These are phyloP conservation scores for Bagarius yarrelli DNA, from an alignment of 2,113 vertebrate species.

Conservation along the genomic window DNA sequence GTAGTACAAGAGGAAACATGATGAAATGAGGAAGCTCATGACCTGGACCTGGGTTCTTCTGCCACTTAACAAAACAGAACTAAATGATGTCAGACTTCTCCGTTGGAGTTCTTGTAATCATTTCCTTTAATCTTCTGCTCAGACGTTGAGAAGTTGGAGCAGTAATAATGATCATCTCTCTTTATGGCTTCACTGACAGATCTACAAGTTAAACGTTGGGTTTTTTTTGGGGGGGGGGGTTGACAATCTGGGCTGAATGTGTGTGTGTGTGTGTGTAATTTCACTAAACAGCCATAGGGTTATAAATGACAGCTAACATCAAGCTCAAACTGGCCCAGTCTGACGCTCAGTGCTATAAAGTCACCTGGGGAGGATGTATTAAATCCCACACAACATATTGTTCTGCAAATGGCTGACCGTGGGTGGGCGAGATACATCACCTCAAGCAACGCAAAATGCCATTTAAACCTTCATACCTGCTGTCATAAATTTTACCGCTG, in stretches of 20 bases:
- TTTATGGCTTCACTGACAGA: neutral
- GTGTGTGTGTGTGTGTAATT: neutral
- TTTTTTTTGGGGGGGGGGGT: no score
- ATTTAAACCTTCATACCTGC: constrained; percentile 18
- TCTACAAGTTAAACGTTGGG: neutral
- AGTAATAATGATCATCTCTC: constrained; percentile 21
- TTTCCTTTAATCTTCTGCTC: constrained; percentile 4
- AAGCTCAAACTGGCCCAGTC: neutral
- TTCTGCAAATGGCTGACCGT: neutral
- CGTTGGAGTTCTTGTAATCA: constrained; percentile 33
- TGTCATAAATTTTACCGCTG: neutral
- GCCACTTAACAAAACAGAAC: constrained; percentile 46
- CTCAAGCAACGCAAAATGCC: constrained; percentile 13
- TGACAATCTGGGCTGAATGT: neutral
- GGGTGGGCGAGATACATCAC: constrained; percentile 2
- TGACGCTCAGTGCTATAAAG: neutral
- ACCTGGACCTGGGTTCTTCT: constrained; percentile 33
- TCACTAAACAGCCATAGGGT: neutral
- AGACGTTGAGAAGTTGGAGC: neutral
- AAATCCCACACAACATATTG: constrained; percentile 15
- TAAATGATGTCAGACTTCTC: constrained; percentile 35
- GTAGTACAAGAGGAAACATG: constrained; percentile 57
- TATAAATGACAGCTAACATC: constrained; percentile 16
- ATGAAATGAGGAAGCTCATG: constrained; percentile 59
- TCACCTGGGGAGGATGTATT: constrained; percentile 22